Percentiles rank a stretch among this genome's conserved stretches.
Conservation (phyloP, 2,113 vertebrate genomes). For the Sylvicapra grimmia region DNA sequence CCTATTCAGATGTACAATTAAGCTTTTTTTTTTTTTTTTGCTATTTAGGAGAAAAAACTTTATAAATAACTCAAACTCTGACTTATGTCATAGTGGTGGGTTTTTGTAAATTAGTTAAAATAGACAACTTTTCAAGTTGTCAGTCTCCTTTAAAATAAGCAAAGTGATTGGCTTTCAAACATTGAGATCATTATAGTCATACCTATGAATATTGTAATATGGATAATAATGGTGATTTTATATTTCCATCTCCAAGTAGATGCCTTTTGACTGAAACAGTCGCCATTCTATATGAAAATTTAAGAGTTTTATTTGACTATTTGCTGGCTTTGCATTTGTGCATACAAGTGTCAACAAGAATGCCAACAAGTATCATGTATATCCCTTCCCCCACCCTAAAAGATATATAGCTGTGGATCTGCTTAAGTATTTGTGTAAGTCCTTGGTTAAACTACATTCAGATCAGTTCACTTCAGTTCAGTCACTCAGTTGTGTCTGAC, state of each 20-base stretch:
- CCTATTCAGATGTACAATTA: not conserved
- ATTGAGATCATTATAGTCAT: not conserved
- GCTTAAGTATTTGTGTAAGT: not conserved
- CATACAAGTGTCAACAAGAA: not conserved
- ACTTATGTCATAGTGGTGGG: not conserved
- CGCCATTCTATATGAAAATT: not conserved
- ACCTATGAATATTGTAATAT: not conserved
- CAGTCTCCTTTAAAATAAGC: slow-evolving; percentile 32
- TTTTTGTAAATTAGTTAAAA: slow-evolving; percentile 37
- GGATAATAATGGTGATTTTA: not conserved
- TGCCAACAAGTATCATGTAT: not conserved
- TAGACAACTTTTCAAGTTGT: not conserved
- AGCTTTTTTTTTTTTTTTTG: not conserved
- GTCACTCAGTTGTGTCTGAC: too few species aligned
- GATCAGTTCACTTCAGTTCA: too few species aligned
- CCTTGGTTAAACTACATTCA: too few species aligned
- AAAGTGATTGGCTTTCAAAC: not conserved
- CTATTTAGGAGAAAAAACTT: slow-evolving; percentile 13
- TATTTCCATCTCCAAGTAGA: not conserved
- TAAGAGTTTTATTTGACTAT: not conserved
- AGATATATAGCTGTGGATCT: not conserved
- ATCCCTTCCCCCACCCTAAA: not conserved
- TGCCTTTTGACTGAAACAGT: not conserved
- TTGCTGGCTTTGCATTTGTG: not conserved
- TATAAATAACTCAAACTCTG: slow-evolving; percentile 38